Conservation (phyloP, 2,113 vertebrate species). For the Physeter macrocephalus region DNA sequence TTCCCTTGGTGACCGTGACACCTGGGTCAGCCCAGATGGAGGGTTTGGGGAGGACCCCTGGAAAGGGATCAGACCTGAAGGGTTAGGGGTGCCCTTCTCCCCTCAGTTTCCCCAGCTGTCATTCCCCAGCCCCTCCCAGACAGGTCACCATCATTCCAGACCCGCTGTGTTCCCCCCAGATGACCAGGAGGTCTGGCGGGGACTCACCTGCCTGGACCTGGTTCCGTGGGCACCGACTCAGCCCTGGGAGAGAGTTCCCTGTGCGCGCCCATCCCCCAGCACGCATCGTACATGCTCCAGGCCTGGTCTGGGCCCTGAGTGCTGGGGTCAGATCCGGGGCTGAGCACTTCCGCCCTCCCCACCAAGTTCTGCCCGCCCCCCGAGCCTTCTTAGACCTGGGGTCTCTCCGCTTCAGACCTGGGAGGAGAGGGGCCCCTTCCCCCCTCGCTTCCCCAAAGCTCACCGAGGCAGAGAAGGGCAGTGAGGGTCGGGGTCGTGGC, state of each 20-base stretch:
- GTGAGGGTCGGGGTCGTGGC: rapidly evolving
- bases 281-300: rapidly evolving
- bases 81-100: background rate
- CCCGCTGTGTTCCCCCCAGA: background rate
- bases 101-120: background rate
- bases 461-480: background rate
- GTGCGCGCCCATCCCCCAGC: rapidly evolving
- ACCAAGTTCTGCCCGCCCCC: background rate
- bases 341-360: no score
- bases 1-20: rapidly evolving
- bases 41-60: background rate
- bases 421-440: no score
- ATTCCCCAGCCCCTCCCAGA: background rate
- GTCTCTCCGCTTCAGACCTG: no score
- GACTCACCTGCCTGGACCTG: background rate
- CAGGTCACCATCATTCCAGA: no score
- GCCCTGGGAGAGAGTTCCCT: background rate
- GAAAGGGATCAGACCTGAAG: background rate
- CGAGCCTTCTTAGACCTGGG: rapidly evolving
- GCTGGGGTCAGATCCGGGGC: background rate
- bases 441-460: background rate
- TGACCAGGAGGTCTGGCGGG: background rate
- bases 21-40: background rate
- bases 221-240: rapidly evolving
- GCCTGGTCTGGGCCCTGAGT: background rate